A percentile compares a stretch with the other conserved stretches of the same genome.
Conservation (phyloP, 2,113 vertebrate genomes). For the Zosterops lateralis region DNA sequence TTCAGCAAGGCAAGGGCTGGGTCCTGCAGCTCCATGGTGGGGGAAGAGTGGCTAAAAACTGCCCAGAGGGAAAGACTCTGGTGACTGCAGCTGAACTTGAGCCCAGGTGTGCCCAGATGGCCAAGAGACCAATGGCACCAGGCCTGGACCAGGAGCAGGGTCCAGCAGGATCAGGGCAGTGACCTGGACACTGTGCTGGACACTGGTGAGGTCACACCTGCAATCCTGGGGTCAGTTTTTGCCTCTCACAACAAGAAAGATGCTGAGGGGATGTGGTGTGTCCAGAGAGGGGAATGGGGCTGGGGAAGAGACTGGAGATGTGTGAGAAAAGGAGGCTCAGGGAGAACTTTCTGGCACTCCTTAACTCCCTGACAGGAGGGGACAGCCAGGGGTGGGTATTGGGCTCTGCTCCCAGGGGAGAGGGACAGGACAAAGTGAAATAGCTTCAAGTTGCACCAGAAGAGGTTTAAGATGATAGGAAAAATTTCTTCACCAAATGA, state of each 20-base stretch:
- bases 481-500: neutral
- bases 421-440: neutral
- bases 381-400: accelerated
- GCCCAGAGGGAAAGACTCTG: neutral
- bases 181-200: neutral
- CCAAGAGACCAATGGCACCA: neutral
- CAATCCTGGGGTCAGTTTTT: too few species aligned
- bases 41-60: neutral
- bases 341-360: accelerated
- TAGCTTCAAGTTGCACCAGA: neutral
- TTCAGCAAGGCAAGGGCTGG: neutral
- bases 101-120: neutral
- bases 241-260: neutral
- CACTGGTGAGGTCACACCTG: neutral
- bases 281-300: neutral
- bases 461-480: accelerated
- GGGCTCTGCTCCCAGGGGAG: neutral
- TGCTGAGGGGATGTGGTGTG: accelerated
- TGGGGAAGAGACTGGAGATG: neutral
- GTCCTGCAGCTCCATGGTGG: neutral
- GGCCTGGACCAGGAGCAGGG: neutral
- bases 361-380: neutral
- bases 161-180: neutral
- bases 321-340: neutral
- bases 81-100: neutral